These are phyloP conservation scores for Drosophila funebris DNA, from an alignment of 1,140 invertebrate species.

Conservation along the genomic window DNA sequence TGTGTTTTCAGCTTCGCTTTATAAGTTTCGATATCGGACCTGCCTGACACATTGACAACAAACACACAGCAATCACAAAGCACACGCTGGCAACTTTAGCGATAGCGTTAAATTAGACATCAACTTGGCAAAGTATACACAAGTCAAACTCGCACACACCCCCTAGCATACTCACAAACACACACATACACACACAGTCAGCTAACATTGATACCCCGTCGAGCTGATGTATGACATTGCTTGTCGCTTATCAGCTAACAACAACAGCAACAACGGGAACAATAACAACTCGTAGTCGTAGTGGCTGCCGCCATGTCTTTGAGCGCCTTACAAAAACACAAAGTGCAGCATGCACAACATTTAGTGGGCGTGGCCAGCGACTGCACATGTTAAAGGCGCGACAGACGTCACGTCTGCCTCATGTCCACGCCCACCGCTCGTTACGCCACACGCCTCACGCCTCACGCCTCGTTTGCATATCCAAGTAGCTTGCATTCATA, in stretches of 20 bases:
- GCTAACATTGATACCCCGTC: conserved; percentile 57
- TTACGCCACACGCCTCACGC: conserved; percentile 11
- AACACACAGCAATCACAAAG: conserved; percentile 26
- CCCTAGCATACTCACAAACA: conserved; percentile 20
- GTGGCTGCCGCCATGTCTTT: conserved; percentile 54
- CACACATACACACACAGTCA: conserved; percentile 1
- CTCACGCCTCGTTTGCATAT: conserved; percentile 64
- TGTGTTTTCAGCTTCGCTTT: conserved; percentile 62
- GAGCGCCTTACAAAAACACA: conserved; percentile 66
- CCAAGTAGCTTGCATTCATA: conserved; percentile 75
- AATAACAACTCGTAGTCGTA: conserved; percentile 6
- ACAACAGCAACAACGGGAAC: conserved; percentile 13
- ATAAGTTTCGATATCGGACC: conserved; percentile 61
- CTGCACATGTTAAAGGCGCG: conserved; percentile 42
- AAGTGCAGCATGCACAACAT: conserved; percentile 65
- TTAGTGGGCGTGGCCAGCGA: conserved; percentile 56
- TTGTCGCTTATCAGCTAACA: conserved; percentile 61
- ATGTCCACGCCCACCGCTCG: conserved; percentile 34
- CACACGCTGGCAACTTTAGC: conserved; percentile 64
- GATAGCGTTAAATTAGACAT: conserved; percentile 82
- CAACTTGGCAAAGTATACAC: conserved; percentile 68
- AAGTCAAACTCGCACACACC: conserved; percentile 8
- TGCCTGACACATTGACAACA: conserved; percentile 73
- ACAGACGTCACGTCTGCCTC: conserved; percentile 56
- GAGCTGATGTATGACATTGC: conserved; percentile 47